A percentile compares a stretch with the other conserved stretches of the same genome.
These are phyloP conservation scores for Athalia rosae DNA, from an alignment of 2,888 invertebrate species.

Conservation along the genomic window DNA sequence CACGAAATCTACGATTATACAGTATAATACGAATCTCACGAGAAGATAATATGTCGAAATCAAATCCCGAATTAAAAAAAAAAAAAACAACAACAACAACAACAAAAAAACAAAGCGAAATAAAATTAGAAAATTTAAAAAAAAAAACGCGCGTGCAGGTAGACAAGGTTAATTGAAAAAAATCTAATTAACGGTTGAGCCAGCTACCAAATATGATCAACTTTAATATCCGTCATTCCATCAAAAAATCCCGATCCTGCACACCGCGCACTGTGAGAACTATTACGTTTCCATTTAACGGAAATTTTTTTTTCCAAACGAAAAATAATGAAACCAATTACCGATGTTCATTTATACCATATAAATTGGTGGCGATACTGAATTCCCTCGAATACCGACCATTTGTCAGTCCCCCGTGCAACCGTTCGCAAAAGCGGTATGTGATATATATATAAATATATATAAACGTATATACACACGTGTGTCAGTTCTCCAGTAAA, in stretches of 20 bases:
- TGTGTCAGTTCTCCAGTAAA: not conserved
- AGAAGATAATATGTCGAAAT: slow-evolving; percentile 22
- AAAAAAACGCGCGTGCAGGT: not conserved
- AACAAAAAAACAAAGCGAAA: too few relatives aligned
- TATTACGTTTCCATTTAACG: too few relatives aligned
- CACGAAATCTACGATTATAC: slow-evolving; percentile 23
- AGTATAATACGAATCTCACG: slow-evolving; percentile 10
- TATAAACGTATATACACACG: too few relatives aligned
- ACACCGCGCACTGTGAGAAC: too few relatives aligned
- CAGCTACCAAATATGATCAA: not conserved
- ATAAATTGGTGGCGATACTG: not conserved
- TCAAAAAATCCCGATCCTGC: not conserved
- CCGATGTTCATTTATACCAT: not conserved
- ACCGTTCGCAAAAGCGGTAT: slow-evolving; percentile 33
- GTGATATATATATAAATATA: too few relatives aligned
- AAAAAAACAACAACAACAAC: too few relatives aligned
- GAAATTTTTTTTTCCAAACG: too few relatives aligned
- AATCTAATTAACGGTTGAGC: not conserved
- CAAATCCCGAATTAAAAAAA: not conserved
- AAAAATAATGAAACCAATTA: too few relatives aligned
- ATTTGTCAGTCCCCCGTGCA: slow-evolving; percentile 32
- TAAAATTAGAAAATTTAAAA: too few relatives aligned
- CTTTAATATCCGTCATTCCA: slow-evolving; percentile 9
- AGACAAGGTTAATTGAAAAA: not conserved
- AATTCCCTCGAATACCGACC: slow-evolving; percentile 37